Evolutionary conservation across 1,140 invertebrate genomes (phyloP).

Genomic region (Ips typographus): DNA sequence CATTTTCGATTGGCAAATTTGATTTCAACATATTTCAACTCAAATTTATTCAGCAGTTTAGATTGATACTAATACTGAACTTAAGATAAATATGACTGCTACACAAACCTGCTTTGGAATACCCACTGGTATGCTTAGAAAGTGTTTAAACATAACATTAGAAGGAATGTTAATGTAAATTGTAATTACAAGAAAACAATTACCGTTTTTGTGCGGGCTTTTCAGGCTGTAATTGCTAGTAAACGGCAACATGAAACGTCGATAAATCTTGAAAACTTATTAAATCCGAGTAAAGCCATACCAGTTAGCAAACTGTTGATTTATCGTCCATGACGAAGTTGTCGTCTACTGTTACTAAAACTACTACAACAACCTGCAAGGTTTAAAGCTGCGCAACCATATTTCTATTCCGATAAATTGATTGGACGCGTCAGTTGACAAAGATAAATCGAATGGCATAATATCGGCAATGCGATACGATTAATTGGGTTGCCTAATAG

Average conservation of each 20-base stretch:
- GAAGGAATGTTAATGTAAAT: no score
- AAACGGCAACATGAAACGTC: conserved; percentile 7
- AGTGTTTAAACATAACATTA: no score
- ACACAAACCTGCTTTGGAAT: no score
- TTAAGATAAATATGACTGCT: no score
- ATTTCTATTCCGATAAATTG: conserved; percentile 9
- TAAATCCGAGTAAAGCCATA: conserved; percentile 5
- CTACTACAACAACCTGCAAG: background rate
- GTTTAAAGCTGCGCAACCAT: background rate
- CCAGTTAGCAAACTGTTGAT: conserved; percentile 12
- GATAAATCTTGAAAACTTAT: conserved; percentile 8
- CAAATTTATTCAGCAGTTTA: no score
- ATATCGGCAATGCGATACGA: conserved; percentile 5
- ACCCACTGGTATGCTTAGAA: no score
- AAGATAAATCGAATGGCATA: background rate
- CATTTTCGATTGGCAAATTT: no score
- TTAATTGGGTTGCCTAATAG: conserved; percentile 4
- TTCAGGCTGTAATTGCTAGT: conserved; percentile 1
- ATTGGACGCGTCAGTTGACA: conserved; percentile 4
- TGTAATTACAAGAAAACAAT: no score
- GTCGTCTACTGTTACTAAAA: conserved; percentile 9
- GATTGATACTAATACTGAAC: no score
- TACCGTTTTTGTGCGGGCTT: background rate
- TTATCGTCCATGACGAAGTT: conserved; percentile 3
- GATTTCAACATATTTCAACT: no score